phyloP scores from a whole-genome alignment of 2,113 vertebrate genomes.

The Bungarus multicinctus region DNA sequence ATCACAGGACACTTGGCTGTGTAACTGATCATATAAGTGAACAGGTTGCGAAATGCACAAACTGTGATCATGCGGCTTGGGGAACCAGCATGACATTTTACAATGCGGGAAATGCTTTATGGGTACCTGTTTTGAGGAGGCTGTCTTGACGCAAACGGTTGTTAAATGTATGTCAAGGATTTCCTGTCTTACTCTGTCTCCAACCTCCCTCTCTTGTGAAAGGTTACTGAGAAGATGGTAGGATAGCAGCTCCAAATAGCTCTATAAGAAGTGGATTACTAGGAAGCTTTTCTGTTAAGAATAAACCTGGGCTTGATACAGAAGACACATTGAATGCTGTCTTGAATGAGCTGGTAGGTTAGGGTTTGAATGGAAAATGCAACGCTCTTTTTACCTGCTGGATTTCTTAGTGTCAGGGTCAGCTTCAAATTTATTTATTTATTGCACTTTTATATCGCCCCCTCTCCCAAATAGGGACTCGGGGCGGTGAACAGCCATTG shows the following conservation, averaged over 20 bases:
- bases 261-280: neutral
- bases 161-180: neutral
- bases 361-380: neutral
- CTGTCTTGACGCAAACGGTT: neutral
- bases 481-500: too few relatives aligned
- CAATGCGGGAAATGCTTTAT: neutral
- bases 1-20: neutral
- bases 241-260: neutral
- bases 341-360: neutral
- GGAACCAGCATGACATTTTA: neutral
- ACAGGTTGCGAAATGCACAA: neutral
- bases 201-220: neutral
- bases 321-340: neutral
- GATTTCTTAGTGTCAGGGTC: neutral
- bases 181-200: neutral
- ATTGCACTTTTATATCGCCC: too few relatives aligned
- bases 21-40: neutral
- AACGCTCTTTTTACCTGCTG: neutral
- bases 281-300: neutral
- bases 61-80: neutral
- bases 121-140: neutral
- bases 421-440: neutral
- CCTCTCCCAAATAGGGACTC: too few relatives aligned
- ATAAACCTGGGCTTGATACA: neutral
- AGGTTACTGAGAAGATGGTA: neutral